Conservation (phyloP, 2,888 invertebrate genomes). For the Pristionchus japonicus region DNA sequence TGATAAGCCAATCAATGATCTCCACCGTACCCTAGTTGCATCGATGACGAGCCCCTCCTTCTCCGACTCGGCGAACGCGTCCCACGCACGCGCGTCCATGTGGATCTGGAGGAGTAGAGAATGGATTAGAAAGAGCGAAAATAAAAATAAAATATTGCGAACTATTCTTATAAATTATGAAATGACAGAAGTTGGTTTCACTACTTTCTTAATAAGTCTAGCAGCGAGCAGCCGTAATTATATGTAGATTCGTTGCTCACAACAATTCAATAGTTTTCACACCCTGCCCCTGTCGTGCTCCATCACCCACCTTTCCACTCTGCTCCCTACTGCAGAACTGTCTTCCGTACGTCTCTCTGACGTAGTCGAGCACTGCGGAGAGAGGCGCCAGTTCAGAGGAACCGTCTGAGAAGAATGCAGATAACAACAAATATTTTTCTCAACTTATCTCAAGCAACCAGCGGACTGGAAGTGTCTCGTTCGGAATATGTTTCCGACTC, state of each 20-base stretch:
- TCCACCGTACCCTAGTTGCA: background rate
- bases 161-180: too few relatives aligned
- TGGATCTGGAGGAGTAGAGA: background rate
- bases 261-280: background rate
- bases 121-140: background rate
- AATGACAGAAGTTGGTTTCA: background rate
- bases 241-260: too few relatives aligned
- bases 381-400: background rate
- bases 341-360: background rate
- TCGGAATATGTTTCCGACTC: too few relatives aligned
- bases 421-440: too few relatives aligned
- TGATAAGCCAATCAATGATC: background rate
- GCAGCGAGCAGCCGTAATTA: too few relatives aligned
- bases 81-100: background rate
- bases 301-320: background rate
- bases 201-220: background rate
- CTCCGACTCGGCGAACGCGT: background rate
- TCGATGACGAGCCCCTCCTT: conserved; percentile 21
- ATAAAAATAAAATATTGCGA: too few relatives aligned
- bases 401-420: background rate
- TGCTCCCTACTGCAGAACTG: background rate
- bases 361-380: conserved; percentile 25
- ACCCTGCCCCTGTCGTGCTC: background rate
- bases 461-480: too few relatives aligned
- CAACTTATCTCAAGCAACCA: too few relatives aligned